phyloP scores from a whole-genome alignment of 35 echinoderm and acorn worm genomes.

The Heliocidaris erythrogramma region DNA sequence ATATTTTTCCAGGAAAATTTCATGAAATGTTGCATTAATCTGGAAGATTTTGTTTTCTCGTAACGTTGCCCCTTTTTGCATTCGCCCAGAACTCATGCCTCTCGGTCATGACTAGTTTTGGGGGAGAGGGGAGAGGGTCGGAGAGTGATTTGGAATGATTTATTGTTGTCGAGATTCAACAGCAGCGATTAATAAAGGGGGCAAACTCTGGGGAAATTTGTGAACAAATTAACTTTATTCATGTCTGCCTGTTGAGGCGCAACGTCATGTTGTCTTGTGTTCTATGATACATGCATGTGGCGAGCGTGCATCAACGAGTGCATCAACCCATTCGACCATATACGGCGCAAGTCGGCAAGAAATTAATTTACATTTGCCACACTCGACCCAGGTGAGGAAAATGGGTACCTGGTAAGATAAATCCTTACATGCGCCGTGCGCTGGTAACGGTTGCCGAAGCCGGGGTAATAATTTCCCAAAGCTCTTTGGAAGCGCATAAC shows the following conservation, averaged over 20 bases:
- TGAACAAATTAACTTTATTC: conserved; percentile 38
- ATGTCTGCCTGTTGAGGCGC: conserved; percentile 25
- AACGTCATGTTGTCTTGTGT: not conserved
- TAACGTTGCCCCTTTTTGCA: not conserved
- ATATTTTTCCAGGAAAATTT: not conserved
- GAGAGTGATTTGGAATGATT: conserved; percentile 27
- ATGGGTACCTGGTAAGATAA: too few relatives aligned
- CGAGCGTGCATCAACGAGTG: not conserved
- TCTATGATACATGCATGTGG: not conserved
- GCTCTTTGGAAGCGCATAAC: too few relatives aligned
- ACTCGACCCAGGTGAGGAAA: too few relatives aligned
- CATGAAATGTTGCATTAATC: not conserved
- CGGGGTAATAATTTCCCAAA: too few relatives aligned
- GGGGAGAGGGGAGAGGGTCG: not conserved
- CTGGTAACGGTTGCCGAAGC: too few relatives aligned
- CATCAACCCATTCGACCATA: not conserved
- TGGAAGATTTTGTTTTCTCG: not conserved
- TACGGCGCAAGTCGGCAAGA: too few relatives aligned
- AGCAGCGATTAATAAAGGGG: conserved; percentile 21
- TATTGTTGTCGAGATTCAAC: conserved; percentile 13
- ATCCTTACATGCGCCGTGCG: too few relatives aligned
- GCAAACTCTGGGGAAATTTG: conserved; percentile 27
- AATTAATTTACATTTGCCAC: too few relatives aligned
- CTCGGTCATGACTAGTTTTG: not conserved
- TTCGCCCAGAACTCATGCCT: not conserved